Evolutionary conservation across 2,113 vertebrate genomes (phyloP).

Genomic region (Indicator maculatus): DNA sequence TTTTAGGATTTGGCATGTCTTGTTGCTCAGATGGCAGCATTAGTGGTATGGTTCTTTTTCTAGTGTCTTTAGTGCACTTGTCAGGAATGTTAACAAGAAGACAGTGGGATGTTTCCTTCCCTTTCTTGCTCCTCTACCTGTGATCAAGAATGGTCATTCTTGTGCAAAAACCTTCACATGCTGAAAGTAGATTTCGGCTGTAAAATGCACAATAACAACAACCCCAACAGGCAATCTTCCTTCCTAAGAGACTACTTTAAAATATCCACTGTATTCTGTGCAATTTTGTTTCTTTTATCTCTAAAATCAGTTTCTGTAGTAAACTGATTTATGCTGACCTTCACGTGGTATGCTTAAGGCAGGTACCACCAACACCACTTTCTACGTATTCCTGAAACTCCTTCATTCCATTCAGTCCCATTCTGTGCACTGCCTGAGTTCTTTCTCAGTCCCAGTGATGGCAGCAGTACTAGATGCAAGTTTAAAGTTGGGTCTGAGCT

Average conservation of each 20-base stretch:
- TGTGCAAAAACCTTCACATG: not conserved
- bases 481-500: not conserved
- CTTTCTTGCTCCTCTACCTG: not conserved
- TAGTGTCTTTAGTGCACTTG: not conserved
- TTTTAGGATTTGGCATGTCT: slow-evolving; percentile 29
- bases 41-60: slow-evolving; percentile 5
- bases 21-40: slow-evolving; percentile 49
- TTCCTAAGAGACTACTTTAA: not conserved
- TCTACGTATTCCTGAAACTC: not conserved
- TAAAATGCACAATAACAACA: not conserved
- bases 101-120: not conserved
- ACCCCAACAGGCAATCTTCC: not conserved
- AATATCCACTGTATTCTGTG: not conserved
- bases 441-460: not conserved
- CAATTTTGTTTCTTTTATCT: not conserved
- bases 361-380: not conserved
- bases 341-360: not conserved
- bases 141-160: not conserved
- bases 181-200: not conserved
- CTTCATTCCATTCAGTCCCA: not conserved
- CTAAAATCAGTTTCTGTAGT: not conserved
- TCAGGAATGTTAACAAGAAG: slow-evolving; percentile 8
- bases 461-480: not conserved
- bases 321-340: not conserved
- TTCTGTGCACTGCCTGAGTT: not conserved